A percentile compares a stretch with the other conserved stretches of the same genome.
phyloP scores from a whole-genome alignment of 2,113 vertebrate genomes.

The Aptenodytes forsteri region DNA sequence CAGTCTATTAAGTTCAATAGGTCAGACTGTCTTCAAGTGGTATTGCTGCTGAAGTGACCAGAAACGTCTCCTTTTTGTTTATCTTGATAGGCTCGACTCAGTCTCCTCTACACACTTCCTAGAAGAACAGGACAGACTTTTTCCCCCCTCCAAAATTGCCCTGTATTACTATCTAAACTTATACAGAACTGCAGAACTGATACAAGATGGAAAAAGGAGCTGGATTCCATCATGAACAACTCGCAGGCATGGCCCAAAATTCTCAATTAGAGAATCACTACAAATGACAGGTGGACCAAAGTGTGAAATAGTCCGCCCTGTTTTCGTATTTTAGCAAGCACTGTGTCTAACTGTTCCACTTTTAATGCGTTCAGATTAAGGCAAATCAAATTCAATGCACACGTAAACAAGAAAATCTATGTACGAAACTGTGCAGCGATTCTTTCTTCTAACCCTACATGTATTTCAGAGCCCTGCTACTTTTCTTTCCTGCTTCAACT shows the following conservation, averaged over 20 bases:
- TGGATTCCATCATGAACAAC: not conserved
- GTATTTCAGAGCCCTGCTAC: not conserved
- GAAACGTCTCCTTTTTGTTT: not conserved
- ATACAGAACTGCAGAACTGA: not conserved
- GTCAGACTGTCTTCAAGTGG: not conserved
- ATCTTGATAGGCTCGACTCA: not conserved
- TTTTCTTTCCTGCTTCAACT: not conserved
- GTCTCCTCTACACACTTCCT: not conserved
- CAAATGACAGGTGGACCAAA: not conserved
- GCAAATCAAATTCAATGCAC: not conserved
- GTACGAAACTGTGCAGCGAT: not conserved
- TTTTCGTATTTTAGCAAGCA: not conserved
- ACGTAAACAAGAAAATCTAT: not conserved
- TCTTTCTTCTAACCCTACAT: not conserved
- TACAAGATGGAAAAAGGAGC: not conserved
- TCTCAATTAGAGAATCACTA: not conserved
- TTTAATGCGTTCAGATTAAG: not conserved
- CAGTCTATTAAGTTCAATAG: not conserved
- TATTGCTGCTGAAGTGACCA: not conserved
- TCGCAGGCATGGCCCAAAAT: not conserved
- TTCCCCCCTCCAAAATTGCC: not conserved
- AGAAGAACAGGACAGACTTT: not conserved
- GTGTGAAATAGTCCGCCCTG: not conserved
- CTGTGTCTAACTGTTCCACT: not conserved
- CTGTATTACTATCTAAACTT: not conserved